phyloP scores from a whole-genome alignment of 2,888 invertebrate genomes.

The Unio delphinus region DNA sequence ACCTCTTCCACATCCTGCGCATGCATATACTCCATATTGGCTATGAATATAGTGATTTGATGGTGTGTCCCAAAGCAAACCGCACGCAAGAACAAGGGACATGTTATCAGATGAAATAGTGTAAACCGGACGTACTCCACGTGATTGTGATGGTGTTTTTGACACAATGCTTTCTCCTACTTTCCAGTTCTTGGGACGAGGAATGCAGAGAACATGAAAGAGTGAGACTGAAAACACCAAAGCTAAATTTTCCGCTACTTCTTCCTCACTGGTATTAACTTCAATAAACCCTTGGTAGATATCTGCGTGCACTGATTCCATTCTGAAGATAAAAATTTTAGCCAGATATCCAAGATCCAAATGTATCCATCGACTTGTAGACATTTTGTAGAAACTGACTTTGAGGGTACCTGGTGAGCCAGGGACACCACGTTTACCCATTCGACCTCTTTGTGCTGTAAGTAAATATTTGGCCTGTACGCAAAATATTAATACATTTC shows the following conservation, averaged over 20 bases:
- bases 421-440: conserved; percentile 41
- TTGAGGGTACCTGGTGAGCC: conserved; percentile 61
- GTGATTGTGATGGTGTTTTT: background rate
- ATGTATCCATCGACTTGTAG: conserved; percentile 30
- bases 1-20: conserved; percentile 1
- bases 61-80: conserved; percentile 67
- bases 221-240: conserved; percentile 71
- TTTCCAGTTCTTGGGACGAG: conserved; percentile 59
- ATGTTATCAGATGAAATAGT: conserved; percentile 51
- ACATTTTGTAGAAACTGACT: conserved; percentile 50
- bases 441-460: background rate
- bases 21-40: conserved; percentile 8
- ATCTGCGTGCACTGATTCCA: conserved; percentile 47
- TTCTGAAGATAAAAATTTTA: conserved; percentile 37
- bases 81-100: conserved; percentile 70
- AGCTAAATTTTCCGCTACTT: conserved; percentile 72
- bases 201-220: conserved; percentile 73
- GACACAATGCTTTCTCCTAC: conserved; percentile 22
- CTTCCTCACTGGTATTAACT: conserved; percentile 34
- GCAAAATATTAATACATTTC: too few species aligned
- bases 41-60: conserved; percentile 54
- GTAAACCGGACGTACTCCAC: conserved; percentile 9
- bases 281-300: conserved; percentile 53
- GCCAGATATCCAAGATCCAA: conserved; percentile 36
- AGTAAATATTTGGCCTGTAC: too few species aligned